A percentile compares a stretch with the other conserved stretches of the same genome.
These are phyloP conservation scores for Ctenosaura bakeri DNA, from an alignment of 2,797 vertebrate species.

Conservation along the genomic window DNA sequence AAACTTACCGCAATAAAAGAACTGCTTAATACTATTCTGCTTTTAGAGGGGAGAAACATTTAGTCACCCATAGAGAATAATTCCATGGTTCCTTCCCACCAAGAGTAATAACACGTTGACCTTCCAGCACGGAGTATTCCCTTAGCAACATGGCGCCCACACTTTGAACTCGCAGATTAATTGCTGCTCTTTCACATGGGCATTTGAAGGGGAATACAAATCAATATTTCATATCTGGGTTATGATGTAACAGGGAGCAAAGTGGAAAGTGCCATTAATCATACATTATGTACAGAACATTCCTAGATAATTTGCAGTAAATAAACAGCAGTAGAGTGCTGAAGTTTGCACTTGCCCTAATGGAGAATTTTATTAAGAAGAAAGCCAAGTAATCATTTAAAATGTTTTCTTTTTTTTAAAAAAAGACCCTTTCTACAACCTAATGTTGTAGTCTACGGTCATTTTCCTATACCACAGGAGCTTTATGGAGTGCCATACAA, in stretches of 20 bases:
- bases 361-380: slow-evolving; percentile 36
- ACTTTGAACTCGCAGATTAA: slow-evolving; percentile 47
- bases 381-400: slow-evolving; percentile 47
- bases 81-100: not conserved
- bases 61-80: slow-evolving; percentile 8
- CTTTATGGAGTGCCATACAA: slow-evolving; percentile 45
- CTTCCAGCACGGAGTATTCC: slow-evolving; percentile 25
- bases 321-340: slow-evolving; percentile 31
- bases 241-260: slow-evolving; percentile 45
- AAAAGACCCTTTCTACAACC: slow-evolving; percentile 39
- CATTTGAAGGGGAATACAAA: slow-evolving; percentile 42
- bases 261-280: slow-evolving; percentile 36
- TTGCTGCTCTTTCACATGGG: slow-evolving; percentile 44
- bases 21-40: not conserved
- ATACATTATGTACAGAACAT: slow-evolving; percentile 29
- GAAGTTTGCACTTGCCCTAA: slow-evolving; percentile 27
- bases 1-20: not conserved
- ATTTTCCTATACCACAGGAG: slow-evolving; percentile 18
- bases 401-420: not conserved
- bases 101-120: slow-evolving; percentile 4
- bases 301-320: slow-evolving; percentile 37
- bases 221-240: slow-evolving; percentile 37
- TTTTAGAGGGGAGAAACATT: not conserved
- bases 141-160: slow-evolving; percentile 14
- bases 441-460: slow-evolving; percentile 53